phyloP scores from a whole-genome alignment of 2,797 vertebrate genomes.

The Hipposideros larvatus region DNA sequence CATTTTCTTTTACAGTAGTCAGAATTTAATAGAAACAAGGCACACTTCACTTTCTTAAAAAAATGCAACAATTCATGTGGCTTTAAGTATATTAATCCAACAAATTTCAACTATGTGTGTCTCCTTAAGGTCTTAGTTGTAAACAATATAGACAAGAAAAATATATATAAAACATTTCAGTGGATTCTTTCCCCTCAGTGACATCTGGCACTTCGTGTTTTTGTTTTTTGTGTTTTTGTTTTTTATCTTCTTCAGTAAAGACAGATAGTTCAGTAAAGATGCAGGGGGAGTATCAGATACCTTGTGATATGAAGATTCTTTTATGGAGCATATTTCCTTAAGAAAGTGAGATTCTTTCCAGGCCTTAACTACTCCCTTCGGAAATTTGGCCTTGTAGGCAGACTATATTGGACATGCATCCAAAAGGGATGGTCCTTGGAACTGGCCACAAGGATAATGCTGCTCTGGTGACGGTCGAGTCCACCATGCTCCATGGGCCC shows the following conservation, averaged over 20 bases:
- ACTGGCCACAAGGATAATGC: background rate
- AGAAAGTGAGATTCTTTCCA: background rate
- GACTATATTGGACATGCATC: background rate
- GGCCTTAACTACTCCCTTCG: background rate
- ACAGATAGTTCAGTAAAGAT: constrained; percentile 53
- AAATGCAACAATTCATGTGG: constrained; percentile 21
- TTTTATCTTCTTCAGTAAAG: constrained; percentile 16
- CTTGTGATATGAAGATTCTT: constrained; percentile 44
- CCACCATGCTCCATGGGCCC: background rate
- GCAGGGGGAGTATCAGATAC: background rate
- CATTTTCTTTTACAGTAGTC: constrained; percentile 51
- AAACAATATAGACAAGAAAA: constrained; percentile 34
- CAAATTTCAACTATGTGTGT: background rate
- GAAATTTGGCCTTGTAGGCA: background rate
- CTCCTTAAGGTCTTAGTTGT: constrained; percentile 15
- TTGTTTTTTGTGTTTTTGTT: background rate
- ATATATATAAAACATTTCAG: constrained; percentile 36
- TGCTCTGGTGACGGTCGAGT: background rate
- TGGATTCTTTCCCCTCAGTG: constrained; percentile 35
- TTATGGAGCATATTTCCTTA: constrained; percentile 45
- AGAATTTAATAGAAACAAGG: constrained; percentile 40
- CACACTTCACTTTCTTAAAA: constrained; percentile 23
- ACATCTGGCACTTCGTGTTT: constrained; percentile 34
- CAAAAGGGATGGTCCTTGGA: background rate
- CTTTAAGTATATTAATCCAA: constrained; percentile 66